phyloP scores from a whole-genome alignment of 2,888 invertebrate genomes.

The Eumacrocentrus americanus region DNA sequence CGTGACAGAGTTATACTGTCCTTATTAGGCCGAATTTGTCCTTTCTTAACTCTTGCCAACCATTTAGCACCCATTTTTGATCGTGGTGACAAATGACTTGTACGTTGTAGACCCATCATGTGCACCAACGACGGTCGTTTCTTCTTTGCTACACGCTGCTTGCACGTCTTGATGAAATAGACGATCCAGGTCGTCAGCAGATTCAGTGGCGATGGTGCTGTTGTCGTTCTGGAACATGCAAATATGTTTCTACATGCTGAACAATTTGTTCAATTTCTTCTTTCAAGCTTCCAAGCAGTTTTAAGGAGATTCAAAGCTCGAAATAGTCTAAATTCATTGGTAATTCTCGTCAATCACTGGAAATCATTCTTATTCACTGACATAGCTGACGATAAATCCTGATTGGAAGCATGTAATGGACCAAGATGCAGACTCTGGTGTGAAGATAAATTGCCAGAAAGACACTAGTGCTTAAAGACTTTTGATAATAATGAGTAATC shows the following conservation, averaged over 20 bases:
- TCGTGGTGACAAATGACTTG: slow-evolving; percentile 61
- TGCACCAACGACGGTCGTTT: slow-evolving; percentile 63
- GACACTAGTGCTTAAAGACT: not conserved
- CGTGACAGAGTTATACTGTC: slow-evolving; percentile 78
- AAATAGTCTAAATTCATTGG: no score
- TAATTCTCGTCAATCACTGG: no score
- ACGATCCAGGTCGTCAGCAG: slow-evolving; percentile 70
- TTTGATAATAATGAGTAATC: not conserved
- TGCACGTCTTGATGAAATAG: slow-evolving; percentile 64
- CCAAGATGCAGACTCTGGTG: no score
- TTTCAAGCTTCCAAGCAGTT: no score
- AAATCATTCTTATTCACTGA: no score
- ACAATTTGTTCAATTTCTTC: not conserved
- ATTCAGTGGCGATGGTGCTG: slow-evolving; percentile 77
- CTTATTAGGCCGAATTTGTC: slow-evolving; percentile 62
- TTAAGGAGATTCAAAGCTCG: no score
- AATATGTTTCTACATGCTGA: not conserved
- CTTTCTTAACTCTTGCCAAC: slow-evolving; percentile 63
- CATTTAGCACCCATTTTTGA: slow-evolving; percentile 65
- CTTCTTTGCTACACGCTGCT: slow-evolving; percentile 60
- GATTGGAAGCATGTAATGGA: no score
- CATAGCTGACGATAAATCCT: no score
- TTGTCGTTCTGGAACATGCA: slow-evolving; percentile 64
- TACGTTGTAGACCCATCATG: slow-evolving; percentile 63
- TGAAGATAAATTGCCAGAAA: no score